Conservation (phyloP, 1,140 invertebrate genomes). For the Telenomus remus region DNA sequence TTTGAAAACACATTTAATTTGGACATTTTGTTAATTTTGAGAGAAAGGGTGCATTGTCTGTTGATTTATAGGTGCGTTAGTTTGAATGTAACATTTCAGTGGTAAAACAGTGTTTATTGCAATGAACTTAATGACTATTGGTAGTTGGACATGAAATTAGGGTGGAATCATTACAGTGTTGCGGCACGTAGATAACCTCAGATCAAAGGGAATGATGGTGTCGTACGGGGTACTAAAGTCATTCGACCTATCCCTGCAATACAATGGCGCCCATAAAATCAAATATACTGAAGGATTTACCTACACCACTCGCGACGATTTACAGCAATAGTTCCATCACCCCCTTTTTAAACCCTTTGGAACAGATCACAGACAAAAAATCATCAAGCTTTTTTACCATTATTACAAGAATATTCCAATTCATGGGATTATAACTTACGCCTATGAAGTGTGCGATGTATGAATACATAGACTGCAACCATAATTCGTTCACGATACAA, state of each 20-base stretch:
- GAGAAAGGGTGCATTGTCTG: too few relatives aligned
- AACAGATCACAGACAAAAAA: too few relatives aligned
- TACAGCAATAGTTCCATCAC: too few relatives aligned
- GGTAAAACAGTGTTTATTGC: background rate
- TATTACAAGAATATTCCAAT: slow-evolving; percentile 30
- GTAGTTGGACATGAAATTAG: slow-evolving; percentile 29
- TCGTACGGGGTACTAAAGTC: slow-evolving; percentile 46
- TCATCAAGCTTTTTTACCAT: too few relatives aligned
- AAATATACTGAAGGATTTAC: slow-evolving; percentile 70
- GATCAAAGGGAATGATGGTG: slow-evolving; percentile 41
- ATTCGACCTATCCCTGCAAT: slow-evolving; percentile 65
- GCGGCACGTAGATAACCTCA: slow-evolving; percentile 64
- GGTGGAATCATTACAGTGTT: slow-evolving; percentile 29
- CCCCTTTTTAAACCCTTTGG: too few relatives aligned
- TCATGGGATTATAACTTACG: slow-evolving; percentile 70
- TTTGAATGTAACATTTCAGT: too few relatives aligned
- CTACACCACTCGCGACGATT: slow-evolving; percentile 11
- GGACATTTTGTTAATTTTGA: too few relatives aligned
- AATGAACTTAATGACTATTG: slow-evolving; percentile 20
- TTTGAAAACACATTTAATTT: too few relatives aligned
- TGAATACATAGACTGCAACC: slow-evolving; percentile 63
- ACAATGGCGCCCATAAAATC: slow-evolving; percentile 68
- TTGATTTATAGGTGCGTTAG: too few relatives aligned
- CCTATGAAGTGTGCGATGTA: slow-evolving; percentile 62
- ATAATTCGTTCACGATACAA: slow-evolving; percentile 68